A percentile compares a stretch with the other conserved stretches of the same genome.
Evolutionary conservation across 92 coral and sea anemone genomes (phyloP).

Genomic region (Epizoanthus scotinus): DNA sequence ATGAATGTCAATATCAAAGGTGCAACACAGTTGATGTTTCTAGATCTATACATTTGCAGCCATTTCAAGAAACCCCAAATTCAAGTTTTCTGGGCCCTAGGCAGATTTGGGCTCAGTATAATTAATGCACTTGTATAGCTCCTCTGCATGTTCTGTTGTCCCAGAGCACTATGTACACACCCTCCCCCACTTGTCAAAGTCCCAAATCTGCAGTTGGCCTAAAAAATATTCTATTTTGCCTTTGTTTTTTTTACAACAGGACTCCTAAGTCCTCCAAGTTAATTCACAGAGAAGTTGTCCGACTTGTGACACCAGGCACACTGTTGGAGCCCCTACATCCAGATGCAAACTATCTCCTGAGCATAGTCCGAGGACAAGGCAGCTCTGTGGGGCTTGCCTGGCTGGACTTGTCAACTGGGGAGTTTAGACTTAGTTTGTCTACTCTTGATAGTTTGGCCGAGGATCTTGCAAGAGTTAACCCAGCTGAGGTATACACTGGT

Average conservation of each 20-base stretch:
- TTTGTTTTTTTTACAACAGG: slow-evolving; percentile 29
- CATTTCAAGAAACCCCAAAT: too few relatives aligned
- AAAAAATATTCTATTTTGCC: background rate
- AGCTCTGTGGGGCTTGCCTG: slow-evolving; percentile 79
- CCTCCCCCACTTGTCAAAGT: too few relatives aligned
- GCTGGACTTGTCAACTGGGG: slow-evolving; percentile 88
- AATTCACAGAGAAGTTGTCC: slow-evolving; percentile 80
- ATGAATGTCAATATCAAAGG: too few relatives aligned
- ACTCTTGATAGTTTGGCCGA: slow-evolving; percentile 71
- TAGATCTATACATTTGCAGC: too few relatives aligned
- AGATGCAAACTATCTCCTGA: slow-evolving; percentile 85
- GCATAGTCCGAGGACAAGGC: slow-evolving; percentile 75
- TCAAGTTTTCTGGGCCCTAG: too few relatives aligned
- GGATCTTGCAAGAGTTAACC: slow-evolving; percentile 80
- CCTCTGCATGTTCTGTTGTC: too few relatives aligned
- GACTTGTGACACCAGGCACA: slow-evolving; percentile 92
- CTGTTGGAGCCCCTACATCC: slow-evolving; percentile 78
- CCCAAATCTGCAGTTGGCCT: too few relatives aligned
- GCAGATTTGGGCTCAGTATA: too few relatives aligned
- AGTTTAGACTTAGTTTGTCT: slow-evolving; percentile 70
- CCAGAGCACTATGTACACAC: too few relatives aligned
- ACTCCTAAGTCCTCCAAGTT: slow-evolving; percentile 71
- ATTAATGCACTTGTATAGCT: too few relatives aligned
- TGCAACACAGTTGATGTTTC: too few relatives aligned
- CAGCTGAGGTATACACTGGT: slow-evolving; percentile 74